phyloP scores from a whole-genome alignment of 2,797 vertebrate genomes.

The Phalanger gymnotis region DNA sequence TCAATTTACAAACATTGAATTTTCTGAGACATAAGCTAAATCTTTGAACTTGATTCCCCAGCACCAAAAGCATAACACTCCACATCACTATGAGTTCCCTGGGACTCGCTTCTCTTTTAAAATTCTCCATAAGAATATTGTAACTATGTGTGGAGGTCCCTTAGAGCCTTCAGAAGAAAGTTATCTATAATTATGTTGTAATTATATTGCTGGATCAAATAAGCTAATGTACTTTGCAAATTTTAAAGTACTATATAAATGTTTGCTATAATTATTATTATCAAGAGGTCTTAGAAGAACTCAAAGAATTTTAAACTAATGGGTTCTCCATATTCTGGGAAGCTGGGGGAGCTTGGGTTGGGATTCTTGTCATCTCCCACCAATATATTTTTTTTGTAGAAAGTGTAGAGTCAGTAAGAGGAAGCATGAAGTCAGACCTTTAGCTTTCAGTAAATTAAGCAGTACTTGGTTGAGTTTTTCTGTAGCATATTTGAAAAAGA shows the following conservation, averaged over 20 bases:
- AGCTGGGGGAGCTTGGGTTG: background rate
- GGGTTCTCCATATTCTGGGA: background rate
- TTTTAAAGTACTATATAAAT: background rate
- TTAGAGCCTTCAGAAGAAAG: background rate
- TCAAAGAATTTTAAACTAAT: background rate
- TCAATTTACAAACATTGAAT: constrained; percentile 51
- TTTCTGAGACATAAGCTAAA: constrained; percentile 40
- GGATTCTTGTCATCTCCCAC: background rate
- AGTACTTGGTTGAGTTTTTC: constrained; percentile 21
- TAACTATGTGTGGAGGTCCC: constrained; percentile 3
- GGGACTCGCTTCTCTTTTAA: constrained; percentile 57
- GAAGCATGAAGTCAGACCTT: constrained; percentile 25
- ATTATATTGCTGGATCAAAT: background rate
- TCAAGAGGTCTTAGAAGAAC: background rate
- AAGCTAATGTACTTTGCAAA: background rate
- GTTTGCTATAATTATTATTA: background rate
- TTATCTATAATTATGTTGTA: background rate
- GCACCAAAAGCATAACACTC: constrained; percentile 45
- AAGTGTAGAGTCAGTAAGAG: constrained; percentile 39
- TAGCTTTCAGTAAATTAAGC: background rate
- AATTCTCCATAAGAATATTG: constrained; percentile 22
- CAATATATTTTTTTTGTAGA: background rate
- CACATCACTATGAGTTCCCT: constrained; percentile 41
- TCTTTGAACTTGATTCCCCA: constrained; percentile 55
- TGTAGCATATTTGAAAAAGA: background rate